Evolutionary conservation across 2,113 vertebrate species (phyloP).

Genomic region (Oceanites oceanicus): DNA sequence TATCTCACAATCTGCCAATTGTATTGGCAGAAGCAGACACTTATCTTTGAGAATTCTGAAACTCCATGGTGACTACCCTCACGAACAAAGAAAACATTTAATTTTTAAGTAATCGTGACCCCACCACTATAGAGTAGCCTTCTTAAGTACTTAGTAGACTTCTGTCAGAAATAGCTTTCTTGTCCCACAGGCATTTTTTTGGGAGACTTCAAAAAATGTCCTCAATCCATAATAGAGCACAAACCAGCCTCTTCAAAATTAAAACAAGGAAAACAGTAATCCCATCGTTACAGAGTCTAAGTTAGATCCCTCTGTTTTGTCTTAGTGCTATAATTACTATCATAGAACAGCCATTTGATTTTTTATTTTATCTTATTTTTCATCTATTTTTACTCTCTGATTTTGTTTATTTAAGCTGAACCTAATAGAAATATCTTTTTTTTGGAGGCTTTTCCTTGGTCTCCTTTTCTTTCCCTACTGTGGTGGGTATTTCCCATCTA

Average conservation of each 20-base stretch:
- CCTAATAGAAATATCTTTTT: background rate
- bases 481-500: background rate
- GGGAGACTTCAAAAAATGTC: background rate
- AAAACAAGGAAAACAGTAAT: background rate
- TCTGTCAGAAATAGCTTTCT: background rate
- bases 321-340: background rate
- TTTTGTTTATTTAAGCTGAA: background rate
- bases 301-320: background rate
- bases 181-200: background rate
- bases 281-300: accelerated
- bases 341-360: background rate
- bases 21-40: background rate
- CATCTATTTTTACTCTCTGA: background rate
- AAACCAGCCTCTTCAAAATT: background rate
- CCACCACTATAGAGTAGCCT: background rate
- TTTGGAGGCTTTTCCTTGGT: background rate
- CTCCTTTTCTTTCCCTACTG: background rate
- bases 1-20: background rate
- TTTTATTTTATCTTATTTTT: background rate
- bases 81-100: background rate
- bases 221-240: background rate
- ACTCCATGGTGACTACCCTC: background rate
- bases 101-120: background rate
- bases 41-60: background rate
- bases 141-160: background rate